Evolutionary conservation across 2,888 invertebrate genomes (phyloP).

Genomic region (Ophonus ardosiacus): DNA sequence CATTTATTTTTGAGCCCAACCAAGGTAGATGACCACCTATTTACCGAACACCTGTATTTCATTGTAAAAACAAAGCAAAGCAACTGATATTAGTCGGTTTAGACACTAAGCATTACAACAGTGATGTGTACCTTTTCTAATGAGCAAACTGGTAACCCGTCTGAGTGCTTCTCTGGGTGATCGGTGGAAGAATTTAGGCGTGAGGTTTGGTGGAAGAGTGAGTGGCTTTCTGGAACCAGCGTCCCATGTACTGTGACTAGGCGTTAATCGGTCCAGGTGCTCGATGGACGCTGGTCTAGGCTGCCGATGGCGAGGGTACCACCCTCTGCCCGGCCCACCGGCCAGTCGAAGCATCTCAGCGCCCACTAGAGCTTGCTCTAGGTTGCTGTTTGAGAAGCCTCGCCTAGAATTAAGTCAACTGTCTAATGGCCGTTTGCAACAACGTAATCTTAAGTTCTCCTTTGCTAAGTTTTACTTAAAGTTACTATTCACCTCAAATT

Average conservation of each 20-base stretch:
- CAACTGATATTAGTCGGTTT: background rate
- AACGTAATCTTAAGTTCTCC: too few relatives aligned
- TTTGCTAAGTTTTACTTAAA: too few relatives aligned
- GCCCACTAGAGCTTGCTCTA: slow-evolving; percentile 76
- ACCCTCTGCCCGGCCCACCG: slow-evolving; percentile 90
- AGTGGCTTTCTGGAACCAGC: slow-evolving; percentile 85
- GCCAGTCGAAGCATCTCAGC: slow-evolving; percentile 88
- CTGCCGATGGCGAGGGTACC: slow-evolving; percentile 87
- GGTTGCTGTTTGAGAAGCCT: slow-evolving; percentile 59
- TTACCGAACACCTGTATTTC: too few relatives aligned
- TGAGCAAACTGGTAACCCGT: slow-evolving; percentile 92
- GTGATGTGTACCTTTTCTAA: slow-evolving; percentile 83
- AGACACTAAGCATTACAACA: background rate
- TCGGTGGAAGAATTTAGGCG: slow-evolving; percentile 93
- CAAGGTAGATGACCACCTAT: too few relatives aligned
- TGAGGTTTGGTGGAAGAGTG: slow-evolving; percentile 92
- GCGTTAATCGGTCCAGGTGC: slow-evolving; percentile 86
- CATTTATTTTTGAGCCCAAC: too few relatives aligned
- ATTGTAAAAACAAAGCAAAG: background rate
- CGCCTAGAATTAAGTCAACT: slow-evolving; percentile 66
- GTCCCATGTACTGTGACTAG: slow-evolving; percentile 77
- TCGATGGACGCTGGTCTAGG: slow-evolving; percentile 90
- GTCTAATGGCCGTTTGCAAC: too few relatives aligned
- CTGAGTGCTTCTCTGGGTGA: slow-evolving; percentile 91
- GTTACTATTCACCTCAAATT: too few relatives aligned